Evolutionary conservation across 2,797 vertebrate genomes (phyloP).

Genomic region (Cossypha caffra): DNA sequence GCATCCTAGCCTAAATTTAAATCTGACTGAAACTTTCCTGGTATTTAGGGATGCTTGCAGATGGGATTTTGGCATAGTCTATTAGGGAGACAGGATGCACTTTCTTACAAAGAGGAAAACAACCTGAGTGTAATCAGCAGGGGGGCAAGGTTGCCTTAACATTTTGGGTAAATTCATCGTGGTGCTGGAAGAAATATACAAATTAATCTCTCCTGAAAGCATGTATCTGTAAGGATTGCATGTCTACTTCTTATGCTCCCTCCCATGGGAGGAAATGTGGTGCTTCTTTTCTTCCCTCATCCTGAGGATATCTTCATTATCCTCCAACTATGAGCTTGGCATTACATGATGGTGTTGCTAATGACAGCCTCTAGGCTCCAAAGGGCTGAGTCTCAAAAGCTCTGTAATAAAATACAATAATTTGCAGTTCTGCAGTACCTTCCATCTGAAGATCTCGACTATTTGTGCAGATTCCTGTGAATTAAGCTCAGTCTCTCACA

Average conservation of each 20-base stretch:
- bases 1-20: neutral
- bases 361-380: slow-evolving; percentile 49
- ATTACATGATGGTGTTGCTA: slow-evolving; percentile 11
- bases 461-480: neutral
- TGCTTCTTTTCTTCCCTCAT: neutral
- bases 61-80: neutral
- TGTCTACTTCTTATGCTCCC: neutral
- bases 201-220: neutral
- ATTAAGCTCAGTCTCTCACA: neutral
- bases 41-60: neutral
- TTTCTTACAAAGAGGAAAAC: neutral
- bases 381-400: slow-evolving; percentile 47
- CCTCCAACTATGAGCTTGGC: slow-evolving; percentile 1
- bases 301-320: slow-evolving; percentile 55
- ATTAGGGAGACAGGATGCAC: neutral
- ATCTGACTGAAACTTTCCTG: neutral
- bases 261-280: neutral
- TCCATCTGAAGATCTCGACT: neutral
- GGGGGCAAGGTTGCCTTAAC: neutral
- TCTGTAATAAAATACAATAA: slow-evolving; percentile 44
- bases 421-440: neutral
- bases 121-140: neutral
- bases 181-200: neutral
- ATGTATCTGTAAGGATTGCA: neutral
- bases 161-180: neutral